Evolutionary conservation across 2,113 vertebrate genomes (phyloP), one percentile per base, ranked within the genome.

Genomic region (Ciconia maguari): DNA sequence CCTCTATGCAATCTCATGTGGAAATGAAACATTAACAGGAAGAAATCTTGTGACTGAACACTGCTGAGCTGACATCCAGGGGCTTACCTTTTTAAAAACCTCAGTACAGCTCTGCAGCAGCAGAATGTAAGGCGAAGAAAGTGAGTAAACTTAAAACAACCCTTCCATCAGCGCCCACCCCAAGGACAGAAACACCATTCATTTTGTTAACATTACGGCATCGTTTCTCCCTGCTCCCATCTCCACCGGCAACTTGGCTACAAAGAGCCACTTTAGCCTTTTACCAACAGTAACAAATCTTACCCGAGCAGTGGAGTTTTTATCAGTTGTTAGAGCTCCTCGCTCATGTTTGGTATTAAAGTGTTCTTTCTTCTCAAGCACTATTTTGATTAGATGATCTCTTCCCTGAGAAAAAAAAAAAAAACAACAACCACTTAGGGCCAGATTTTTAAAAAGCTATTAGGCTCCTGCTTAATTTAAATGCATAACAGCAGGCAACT

Each of bases 391-490:
- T 69, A 94, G 80, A 72, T 66, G 77, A 71, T 87, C 86, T 82
- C 61, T 75, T 95, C 79, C 64, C 61, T 51, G 34, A 84, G 32
- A 44, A 46, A 65, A 61, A 65, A 54, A 38, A 34, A 57, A 11
- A 54, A n/a, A 19, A 30, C 77, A 19, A 30, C 77, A 84, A 38
- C 38, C 38, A 38, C 61, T 89, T 74, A 85, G 15, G 36, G 30
- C 15, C 49, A 58, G 89, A 54, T 87, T 92, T 36, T 19, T 25
- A 84, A 72, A 89, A 92, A 95, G 52, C 91, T 87, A 38, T 94
- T 96, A 95, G 78, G 83, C 22, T 93, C 13, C 61, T 87, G 74
- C 77, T 92, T 96, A 92, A 96, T 96, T 84, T 89, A 93, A 94
- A 92, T 96, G 83, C 66, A 21, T 61, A 87, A 65, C 66, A 96